A percentile compares a stretch with the other conserved stretches of the same genome.
phyloP scores from a whole-genome alignment of 2,888 invertebrate genomes.

The Ichneumoninae sp. region DNA sequence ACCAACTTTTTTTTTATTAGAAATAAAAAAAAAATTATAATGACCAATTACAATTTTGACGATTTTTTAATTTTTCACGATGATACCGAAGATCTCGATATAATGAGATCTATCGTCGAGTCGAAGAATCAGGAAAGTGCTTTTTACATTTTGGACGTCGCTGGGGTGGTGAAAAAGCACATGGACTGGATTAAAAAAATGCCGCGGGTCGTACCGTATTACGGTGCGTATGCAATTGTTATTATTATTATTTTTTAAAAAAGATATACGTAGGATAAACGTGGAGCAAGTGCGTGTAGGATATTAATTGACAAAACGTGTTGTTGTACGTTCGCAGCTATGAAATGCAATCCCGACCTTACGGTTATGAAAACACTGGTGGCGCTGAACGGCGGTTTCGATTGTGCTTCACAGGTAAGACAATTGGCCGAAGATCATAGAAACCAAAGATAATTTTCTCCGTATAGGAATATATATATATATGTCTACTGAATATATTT shows the following conservation, averaged over 20 bases:
- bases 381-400: slow-evolving; percentile 86
- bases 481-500: neutral
- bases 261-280: too few relatives aligned
- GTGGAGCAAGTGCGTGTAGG: neutral
- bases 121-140: slow-evolving; percentile 75
- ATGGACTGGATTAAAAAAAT: slow-evolving; percentile 78
- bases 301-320: neutral
- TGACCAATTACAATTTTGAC: slow-evolving; percentile 62
- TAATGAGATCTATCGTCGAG: slow-evolving; percentile 74
- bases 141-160: slow-evolving; percentile 78
- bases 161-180: slow-evolving; percentile 76
- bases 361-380: slow-evolving; percentile 84
- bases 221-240: slow-evolving; percentile 71
- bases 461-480: neutral
- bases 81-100: slow-evolving; percentile 68
- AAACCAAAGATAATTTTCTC: neutral
- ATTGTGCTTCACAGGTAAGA: slow-evolving; percentile 86
- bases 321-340: slow-evolving; percentile 82
- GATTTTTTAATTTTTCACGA: slow-evolving; percentile 76
- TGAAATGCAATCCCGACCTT: slow-evolving; percentile 87
- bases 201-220: slow-evolving; percentile 80
- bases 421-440: neutral
- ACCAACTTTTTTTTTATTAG: neutral
- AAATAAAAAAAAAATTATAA: neutral
- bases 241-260: neutral